These are phyloP conservation scores for Lucilia sericata DNA, from an alignment of 1,140 invertebrate species.

Conservation along the genomic window DNA sequence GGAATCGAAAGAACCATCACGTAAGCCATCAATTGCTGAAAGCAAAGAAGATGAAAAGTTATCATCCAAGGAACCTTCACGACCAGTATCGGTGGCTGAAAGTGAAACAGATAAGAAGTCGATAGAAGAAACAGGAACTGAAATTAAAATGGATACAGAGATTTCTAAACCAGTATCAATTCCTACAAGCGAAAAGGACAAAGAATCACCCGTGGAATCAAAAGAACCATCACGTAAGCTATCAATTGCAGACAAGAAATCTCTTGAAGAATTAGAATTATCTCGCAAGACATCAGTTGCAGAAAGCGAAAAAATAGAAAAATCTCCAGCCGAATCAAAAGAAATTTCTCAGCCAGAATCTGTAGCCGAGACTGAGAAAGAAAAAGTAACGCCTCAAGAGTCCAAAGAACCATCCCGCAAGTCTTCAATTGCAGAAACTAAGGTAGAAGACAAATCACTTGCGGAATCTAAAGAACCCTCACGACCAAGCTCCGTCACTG, in stretches of 20 bases:
- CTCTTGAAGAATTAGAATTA: slow-evolving; percentile 46
- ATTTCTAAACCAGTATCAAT: slow-evolving; percentile 42
- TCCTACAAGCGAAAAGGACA: slow-evolving; percentile 47
- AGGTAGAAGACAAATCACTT: slow-evolving; percentile 44
- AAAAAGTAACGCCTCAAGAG: neutral
- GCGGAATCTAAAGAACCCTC: slow-evolving; percentile 40
- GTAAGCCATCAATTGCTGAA: slow-evolving; percentile 36
- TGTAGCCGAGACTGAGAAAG: slow-evolving; percentile 27
- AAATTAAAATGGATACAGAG: neutral
- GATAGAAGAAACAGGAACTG: neutral
- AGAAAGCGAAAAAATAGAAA: too few species aligned
- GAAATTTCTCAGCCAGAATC: slow-evolving; percentile 36
- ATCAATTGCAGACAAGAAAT: slow-evolving; percentile 48
- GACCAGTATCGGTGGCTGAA: slow-evolving; percentile 48
- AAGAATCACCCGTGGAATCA: slow-evolving; percentile 42
- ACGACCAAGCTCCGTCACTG: slow-evolving; percentile 38
- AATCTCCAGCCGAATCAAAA: too few species aligned
- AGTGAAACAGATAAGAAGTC: slow-evolving; percentile 44
- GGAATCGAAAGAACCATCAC: slow-evolving; percentile 46
- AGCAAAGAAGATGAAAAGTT: slow-evolving; percentile 51
- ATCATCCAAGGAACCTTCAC: slow-evolving; percentile 44
- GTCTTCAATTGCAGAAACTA: slow-evolving; percentile 43
- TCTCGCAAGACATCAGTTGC: slow-evolving; percentile 40
- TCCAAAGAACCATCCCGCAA: neutral
- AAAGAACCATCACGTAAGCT: slow-evolving; percentile 30